Percentiles rank a stretch among this genome's conserved stretches.
phyloP scores from a whole-genome alignment of 2,888 invertebrate genomes.

The Synergus umbraculus region DNA sequence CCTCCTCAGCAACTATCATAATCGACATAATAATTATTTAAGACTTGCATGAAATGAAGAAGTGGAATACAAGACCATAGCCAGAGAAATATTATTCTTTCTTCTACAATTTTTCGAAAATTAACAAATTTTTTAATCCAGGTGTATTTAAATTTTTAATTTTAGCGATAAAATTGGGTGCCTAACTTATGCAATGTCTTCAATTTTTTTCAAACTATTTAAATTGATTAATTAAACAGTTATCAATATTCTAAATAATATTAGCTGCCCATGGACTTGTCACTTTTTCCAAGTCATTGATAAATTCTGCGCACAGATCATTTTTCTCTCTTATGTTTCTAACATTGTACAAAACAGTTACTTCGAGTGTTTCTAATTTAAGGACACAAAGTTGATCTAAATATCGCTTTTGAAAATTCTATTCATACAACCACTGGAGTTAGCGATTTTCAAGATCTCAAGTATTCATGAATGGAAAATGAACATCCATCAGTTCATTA shows the following conservation, averaged over 20 bases:
- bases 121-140: not conserved
- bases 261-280: constrained; percentile 21
- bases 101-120: not conserved
- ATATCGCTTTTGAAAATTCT: constrained; percentile 52
- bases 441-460: constrained; percentile 62
- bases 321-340: constrained; percentile 29
- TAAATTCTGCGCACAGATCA: constrained; percentile 4
- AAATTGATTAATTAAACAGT: not conserved
- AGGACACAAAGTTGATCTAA: constrained; percentile 24
- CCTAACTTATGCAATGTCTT: not conserved
- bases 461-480: constrained; percentile 41
- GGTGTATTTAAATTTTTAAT: not conserved
- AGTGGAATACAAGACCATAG: not conserved
- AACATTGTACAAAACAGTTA: constrained; percentile 36
- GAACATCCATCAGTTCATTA: not conserved
- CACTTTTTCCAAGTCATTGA: constrained; percentile 4
- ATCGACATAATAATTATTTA: constrained; percentile 5
- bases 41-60: not conserved
- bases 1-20: not conserved
- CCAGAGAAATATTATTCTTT: not conserved
- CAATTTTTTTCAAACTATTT: not conserved
- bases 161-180: not conserved
- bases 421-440: constrained; percentile 71
- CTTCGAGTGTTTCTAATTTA: constrained; percentile 23
- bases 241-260: constrained; percentile 8